Percentiles rank a stretch among this genome's conserved stretches.
Conservation (phyloP, 2,888 invertebrate genomes). For the Hemicrepidius hirtus region DNA sequence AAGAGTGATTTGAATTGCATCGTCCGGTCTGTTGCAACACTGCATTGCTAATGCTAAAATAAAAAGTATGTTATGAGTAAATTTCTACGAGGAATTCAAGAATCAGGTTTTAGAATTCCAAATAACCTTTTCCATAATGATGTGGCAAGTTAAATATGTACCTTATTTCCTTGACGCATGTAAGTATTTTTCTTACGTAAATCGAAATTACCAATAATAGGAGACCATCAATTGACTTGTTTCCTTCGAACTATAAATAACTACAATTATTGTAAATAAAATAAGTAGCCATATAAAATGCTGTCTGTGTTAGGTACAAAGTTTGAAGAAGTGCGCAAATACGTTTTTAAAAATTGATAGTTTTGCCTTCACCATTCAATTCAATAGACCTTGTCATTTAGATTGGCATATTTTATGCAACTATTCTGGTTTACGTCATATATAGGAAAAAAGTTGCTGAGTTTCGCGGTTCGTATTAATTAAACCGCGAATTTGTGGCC, state of each 20-base stretch:
- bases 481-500: conserved; percentile 11
- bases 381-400: conserved; percentile 28
- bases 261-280: neutral
- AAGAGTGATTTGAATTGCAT: too few species aligned
- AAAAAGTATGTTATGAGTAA: neutral
- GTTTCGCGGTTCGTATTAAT: conserved; percentile 4
- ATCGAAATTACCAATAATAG: conserved; percentile 8
- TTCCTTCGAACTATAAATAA: neutral
- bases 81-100: neutral
- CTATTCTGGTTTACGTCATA: conserved; percentile 11
- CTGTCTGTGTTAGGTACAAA: too few species aligned
- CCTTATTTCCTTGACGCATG: conserved; percentile 4
- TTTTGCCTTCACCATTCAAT: conserved; percentile 2
- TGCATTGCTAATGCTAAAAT: too few species aligned
- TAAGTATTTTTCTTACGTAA: conserved; percentile 9
- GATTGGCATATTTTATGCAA: conserved; percentile 20
- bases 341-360: neutral
- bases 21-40: too few species aligned
- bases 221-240: neutral
- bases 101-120: neutral
- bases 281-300: too few species aligned
- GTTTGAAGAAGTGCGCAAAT: too few species aligned
- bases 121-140: conserved; percentile 4
- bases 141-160: neutral
- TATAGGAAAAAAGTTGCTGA: conserved; percentile 4